phyloP scores from a whole-genome alignment of 2,113 vertebrate genomes.

The Uria lomvia region DNA sequence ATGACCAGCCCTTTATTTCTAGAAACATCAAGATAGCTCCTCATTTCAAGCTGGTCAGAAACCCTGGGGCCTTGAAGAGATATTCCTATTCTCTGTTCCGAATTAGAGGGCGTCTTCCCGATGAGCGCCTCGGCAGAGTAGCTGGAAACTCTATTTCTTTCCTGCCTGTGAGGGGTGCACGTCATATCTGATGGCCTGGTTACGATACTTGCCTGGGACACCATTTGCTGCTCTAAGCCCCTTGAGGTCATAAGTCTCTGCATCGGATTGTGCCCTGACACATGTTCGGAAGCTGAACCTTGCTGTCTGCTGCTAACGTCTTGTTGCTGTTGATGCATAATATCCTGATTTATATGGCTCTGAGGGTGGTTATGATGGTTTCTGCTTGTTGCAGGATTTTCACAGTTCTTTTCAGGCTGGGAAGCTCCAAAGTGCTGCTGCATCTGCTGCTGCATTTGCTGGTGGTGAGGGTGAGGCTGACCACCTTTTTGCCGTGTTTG shows the following conservation, averaged over 20 bases:
- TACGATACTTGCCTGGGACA: conserved; percentile 86
- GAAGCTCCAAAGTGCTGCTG: conserved; percentile 87
- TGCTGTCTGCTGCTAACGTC: conserved; percentile 81
- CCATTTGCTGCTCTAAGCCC: conserved; percentile 91
- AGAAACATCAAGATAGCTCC: conserved; percentile 87
- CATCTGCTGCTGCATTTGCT: conserved; percentile 80
- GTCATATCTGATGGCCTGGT: conserved; percentile 87
- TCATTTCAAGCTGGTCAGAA: conserved; percentile 91
- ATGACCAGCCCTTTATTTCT: conserved; percentile 84
- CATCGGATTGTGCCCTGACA: conserved; percentile 81
- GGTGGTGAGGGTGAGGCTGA: conserved; percentile 78
- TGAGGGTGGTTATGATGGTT: conserved; percentile 79
- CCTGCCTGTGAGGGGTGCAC: conserved; percentile 88
- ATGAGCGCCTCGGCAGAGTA: conserved; percentile 98
- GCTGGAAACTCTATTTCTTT: conserved; percentile 93
- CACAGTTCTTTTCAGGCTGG: conserved; percentile 91
- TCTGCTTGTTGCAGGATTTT: conserved; percentile 81
- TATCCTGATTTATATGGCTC: conserved; percentile 81
- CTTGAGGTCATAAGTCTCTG: conserved; percentile 92
- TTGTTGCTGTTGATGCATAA: conserved; percentile 79
- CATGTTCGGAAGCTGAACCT: conserved; percentile 72
- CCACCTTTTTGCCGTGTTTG: conserved; percentile 73
- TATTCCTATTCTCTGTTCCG: conserved; percentile 88
- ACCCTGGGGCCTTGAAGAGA: conserved; percentile 84
- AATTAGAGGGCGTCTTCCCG: conserved; percentile 88